Evolutionary conservation across 2,113 vertebrate genomes (phyloP), one percentile per base, ranked within the genome.

Genomic region (Astur gentilis): DNA sequence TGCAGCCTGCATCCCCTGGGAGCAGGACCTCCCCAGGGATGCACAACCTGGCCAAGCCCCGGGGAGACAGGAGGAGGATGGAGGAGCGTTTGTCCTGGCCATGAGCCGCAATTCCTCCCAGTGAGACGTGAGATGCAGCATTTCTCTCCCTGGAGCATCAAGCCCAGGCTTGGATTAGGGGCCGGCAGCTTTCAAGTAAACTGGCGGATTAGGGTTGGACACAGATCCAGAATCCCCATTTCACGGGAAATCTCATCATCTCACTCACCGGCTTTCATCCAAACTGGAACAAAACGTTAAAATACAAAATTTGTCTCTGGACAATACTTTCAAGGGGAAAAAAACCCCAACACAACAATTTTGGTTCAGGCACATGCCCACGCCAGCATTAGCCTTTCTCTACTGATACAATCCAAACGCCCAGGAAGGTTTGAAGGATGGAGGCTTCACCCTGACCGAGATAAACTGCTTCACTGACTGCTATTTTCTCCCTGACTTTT

Each of bases 1-100:
- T 31, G 31, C 36, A 71, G 62, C 34, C 88, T 58, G 19, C 19
- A 42, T 13, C 19, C 36, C 55, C 40, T 47, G 20, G 38, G 69
- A 42, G 34, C 3, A 3, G 34, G 67, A 27, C n/a, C 2, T 14
- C 16, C 8, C 27, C 62, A 36, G 27, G 45, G 36, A 58, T 58
- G 42, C 13, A 20, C 62, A 54, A 1, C 34, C 26, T n/a, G 31
- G 8, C 52, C 1, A 7, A 87, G 27, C 25, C 64, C 77, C 3
- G 1, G 38, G 50, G 76, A 66, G 18, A 23, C 36, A 44, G 0
- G 0, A 36, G 65, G 49, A 25, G 20, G 42, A 20, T 11, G 40
- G 50, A 55, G 42, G 12, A 31, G 7, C 0, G 0, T 49, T 67
- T 2, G 1, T 22, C 47, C 22, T 9, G 22, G 32, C 45, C 42